A percentile compares a stretch with the other conserved stretches of the same genome.
Evolutionary conservation across 2,113 vertebrate species (phyloP).

Genomic region (Ifrita kowaldi): DNA sequence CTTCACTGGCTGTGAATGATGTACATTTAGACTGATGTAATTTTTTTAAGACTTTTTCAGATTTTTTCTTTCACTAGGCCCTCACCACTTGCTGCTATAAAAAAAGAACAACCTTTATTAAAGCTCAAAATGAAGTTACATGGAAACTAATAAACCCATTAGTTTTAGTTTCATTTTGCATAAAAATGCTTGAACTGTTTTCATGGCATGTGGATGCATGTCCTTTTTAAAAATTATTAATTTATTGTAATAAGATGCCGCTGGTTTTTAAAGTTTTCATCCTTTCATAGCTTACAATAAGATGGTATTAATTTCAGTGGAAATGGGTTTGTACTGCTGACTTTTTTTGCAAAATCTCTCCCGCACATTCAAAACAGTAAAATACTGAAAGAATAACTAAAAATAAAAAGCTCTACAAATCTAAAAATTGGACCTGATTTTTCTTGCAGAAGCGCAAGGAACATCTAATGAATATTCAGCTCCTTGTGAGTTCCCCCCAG

Average conservation of each 20-base stretch:
- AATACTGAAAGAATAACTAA: background rate
- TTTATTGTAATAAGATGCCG: background rate
- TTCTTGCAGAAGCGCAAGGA: background rate
- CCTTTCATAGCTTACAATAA: background rate
- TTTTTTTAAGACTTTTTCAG: background rate
- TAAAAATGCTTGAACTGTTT: background rate
- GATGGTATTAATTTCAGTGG: background rate
- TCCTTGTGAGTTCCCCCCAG: background rate
- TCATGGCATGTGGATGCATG: background rate
- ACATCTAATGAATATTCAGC: background rate
- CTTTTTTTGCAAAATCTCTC: background rate
- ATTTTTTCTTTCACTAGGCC: background rate
- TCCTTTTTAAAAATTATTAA: background rate
- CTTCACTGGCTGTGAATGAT: background rate
- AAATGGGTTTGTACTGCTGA: background rate
- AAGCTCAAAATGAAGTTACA: background rate
- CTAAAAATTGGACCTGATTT: background rate
- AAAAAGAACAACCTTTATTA: background rate
- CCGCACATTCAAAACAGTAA: background rate
- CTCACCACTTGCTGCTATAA: background rate
- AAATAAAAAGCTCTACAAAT: background rate
- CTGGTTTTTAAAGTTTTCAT: background rate
- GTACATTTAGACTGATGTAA: background rate
- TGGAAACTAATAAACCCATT: background rate
- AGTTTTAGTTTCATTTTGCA: background rate